Conservation (phyloP, 1,140 invertebrate genomes). For the Rhopalosiphum padi region DNA sequence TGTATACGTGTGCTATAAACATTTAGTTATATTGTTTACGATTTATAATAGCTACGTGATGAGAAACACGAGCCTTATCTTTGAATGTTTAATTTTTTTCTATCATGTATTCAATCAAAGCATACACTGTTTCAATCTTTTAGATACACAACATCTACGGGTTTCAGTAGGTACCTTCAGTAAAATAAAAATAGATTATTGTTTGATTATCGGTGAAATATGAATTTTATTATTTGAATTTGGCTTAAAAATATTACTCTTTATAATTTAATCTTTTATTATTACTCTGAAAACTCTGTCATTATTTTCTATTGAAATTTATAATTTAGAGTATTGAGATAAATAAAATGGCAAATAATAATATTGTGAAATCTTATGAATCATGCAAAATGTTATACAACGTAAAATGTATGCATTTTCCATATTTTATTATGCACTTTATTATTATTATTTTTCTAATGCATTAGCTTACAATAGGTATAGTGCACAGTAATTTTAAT, state of each 20-base stretch:
- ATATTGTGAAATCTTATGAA: background rate
- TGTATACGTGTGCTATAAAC: background rate
- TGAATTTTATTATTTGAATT: background rate
- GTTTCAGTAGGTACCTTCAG: background rate
- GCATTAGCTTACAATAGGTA: background rate
- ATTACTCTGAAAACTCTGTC: background rate
- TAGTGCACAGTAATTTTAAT: background rate
- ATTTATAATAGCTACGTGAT: background rate
- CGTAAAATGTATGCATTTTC: background rate
- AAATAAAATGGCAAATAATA: background rate
- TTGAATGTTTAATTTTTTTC: background rate
- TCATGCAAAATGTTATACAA: background rate
- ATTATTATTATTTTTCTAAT: background rate
- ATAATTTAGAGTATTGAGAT: background rate
- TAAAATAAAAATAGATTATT: background rate
- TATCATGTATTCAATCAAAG: background rate
- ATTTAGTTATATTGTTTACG: too few species aligned
- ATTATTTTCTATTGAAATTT: too few species aligned
- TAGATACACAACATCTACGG: too few species aligned
- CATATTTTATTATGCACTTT: background rate
- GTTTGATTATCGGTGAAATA: background rate
- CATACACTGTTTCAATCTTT: background rate
- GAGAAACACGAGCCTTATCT: background rate
- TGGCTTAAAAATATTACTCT: background rate
- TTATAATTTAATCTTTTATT: too few species aligned